These are phyloP conservation scores for Butorides virescens DNA, from an alignment of 2,113 vertebrate genomes.

Conservation along the genomic window DNA sequence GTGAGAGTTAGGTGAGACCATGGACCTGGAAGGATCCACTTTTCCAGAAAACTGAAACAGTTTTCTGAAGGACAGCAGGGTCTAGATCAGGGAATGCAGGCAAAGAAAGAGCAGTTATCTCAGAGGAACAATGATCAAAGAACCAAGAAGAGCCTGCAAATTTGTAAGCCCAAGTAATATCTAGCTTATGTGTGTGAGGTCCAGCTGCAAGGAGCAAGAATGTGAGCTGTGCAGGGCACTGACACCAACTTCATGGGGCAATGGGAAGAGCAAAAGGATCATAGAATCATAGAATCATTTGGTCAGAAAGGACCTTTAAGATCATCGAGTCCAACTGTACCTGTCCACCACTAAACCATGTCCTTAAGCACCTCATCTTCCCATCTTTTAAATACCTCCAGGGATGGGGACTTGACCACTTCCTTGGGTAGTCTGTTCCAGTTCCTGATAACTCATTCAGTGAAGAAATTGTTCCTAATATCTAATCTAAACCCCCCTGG, in stretches of 20 bases:
- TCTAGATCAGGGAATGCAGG: background rate
- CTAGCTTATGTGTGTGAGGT: background rate
- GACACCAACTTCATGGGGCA: background rate
- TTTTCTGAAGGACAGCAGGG: background rate
- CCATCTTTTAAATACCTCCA: too few relatives aligned
- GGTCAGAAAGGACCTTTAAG: too few relatives aligned
- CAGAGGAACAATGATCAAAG: background rate
- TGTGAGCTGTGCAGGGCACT: background rate
- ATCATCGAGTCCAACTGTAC: too few relatives aligned
- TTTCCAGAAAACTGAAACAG: background rate
- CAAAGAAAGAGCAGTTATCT: background rate
- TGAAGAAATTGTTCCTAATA: too few relatives aligned
- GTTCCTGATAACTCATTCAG: too few relatives aligned
- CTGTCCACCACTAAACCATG: too few relatives aligned
- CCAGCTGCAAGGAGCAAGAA: background rate
- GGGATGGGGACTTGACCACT: too few relatives aligned
- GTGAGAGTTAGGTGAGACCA: background rate
- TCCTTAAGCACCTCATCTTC: too few relatives aligned
- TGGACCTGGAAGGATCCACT: background rate
- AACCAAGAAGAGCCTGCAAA: background rate
- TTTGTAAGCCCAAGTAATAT: background rate
- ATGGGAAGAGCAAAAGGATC: background rate
- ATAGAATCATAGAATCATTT: too few relatives aligned
- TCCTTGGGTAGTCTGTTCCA: too few relatives aligned
- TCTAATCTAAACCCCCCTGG: too few relatives aligned